Evolutionary conservation across 2,113 vertebrate species (phyloP), one percentile per base, ranked within the genome.

Genomic region (Chionis minor): DNA sequence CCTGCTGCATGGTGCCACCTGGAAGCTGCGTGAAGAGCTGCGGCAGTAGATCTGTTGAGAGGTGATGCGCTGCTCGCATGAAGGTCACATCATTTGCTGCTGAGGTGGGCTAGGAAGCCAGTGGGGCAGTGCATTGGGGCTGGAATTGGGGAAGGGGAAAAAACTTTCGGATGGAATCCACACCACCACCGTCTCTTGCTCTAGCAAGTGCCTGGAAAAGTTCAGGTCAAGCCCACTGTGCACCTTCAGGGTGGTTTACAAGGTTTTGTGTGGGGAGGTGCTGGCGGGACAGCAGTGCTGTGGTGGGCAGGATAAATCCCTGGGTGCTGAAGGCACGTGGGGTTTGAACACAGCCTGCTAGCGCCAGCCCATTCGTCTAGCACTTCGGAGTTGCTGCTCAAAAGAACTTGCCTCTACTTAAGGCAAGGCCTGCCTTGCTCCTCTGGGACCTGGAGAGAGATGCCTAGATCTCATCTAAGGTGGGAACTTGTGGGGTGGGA

Each of bases 31-130:
- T 47, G 52, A 71, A 52, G 63, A 65, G 35, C 51, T 72, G 91
- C 35, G 66, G 58, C 0, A 2, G 44, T 16, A 28, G 59, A 35
- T 55, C 19, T 62, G 7, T 12, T 61, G 22, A 30, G 35, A n/a
- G 21, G 28, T 23, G 38, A 23, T 6, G 9, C 13, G 67, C n/a
- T 54, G 67, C n/a, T 54, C 0, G 1, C 33, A 12, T 20, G 21
- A 33, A 16, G 38, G 65, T 47, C 23, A 7, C 35, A 11, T 52
- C 12, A 10, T 7, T 24, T 80, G 38, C 52, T 59, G 59, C 47
- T 56, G 74, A 55, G 47, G 47, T 67, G 47, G 84, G 40, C 40
- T 27, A 20, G 14, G 30, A 47, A 80, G 32, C 47, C 40, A 40
- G 55, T 10, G 19, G 19, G 56, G 23, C n/a, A 30, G 71, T 30